A percentile compares a stretch with the other conserved stretches of the same genome.
These are phyloP conservation scores for Ophion costatus DNA, from an alignment of 2,888 invertebrate species.

Conservation along the genomic window DNA sequence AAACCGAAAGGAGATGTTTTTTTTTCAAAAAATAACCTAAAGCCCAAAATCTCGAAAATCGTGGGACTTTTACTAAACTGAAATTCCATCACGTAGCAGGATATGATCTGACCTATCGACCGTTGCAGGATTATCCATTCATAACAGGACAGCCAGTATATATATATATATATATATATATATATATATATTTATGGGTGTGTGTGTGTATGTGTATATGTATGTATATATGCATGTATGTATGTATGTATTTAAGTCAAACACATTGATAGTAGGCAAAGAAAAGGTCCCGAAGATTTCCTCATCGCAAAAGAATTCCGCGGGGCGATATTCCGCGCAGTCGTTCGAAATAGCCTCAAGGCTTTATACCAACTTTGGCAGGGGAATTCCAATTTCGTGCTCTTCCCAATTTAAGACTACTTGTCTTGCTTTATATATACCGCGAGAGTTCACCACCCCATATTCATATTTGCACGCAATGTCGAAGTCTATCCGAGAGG, in stretches of 20 bases:
- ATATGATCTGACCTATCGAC: no score
- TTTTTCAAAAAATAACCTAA: no score
- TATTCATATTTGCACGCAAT: slow-evolving; percentile 11
- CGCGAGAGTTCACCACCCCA: slow-evolving; percentile 11
- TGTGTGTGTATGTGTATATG: background rate
- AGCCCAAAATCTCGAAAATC: no score
- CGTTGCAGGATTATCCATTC: no score
- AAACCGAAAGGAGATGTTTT: no score
- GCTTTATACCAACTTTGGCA: slow-evolving; percentile 74
- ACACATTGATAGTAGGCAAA: slow-evolving; percentile 8
- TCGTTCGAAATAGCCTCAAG: slow-evolving; percentile 61
- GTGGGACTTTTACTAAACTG: no score
- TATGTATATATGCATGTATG: background rate
- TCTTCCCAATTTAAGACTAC: slow-evolving; percentile 80
- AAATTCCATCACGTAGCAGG: no score
- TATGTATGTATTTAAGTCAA: background rate
- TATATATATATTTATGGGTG: background rate
- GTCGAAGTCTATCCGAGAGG: background rate
- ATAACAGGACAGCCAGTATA: no score
- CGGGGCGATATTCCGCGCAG: slow-evolving; percentile 37
- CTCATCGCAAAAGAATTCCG: slow-evolving; percentile 49
- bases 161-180: background rate
- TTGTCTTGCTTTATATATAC: slow-evolving; percentile 73
- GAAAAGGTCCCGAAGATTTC: slow-evolving; percentile 41
- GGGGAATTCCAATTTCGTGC: slow-evolving; percentile 80